These are phyloP conservation scores for Ylistrum balloti DNA, from an alignment of 1,140 invertebrate species.

Conservation along the genomic window DNA sequence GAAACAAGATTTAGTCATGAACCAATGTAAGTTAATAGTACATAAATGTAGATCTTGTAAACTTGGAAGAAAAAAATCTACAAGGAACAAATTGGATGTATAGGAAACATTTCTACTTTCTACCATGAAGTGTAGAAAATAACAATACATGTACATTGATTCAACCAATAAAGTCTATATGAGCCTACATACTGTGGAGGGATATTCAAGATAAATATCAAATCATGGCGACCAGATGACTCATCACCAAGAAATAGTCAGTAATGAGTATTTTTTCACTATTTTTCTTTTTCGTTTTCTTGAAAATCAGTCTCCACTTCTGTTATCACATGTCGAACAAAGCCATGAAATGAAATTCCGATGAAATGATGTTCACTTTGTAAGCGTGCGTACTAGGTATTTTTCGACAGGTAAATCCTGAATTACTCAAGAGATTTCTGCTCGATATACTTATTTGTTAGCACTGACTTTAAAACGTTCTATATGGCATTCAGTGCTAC, in stretches of 20 bases:
- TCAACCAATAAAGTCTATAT: background rate
- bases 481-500: slow-evolving; percentile 4
- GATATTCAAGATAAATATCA: background rate
- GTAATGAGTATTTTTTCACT: background rate
- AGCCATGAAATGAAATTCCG: background rate
- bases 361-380: background rate
- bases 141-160: background rate
- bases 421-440: background rate
- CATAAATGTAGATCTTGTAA: background rate
- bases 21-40: background rate
- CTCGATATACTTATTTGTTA: background rate
- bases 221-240: background rate
- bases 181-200: background rate
- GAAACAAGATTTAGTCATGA: slow-evolving; percentile 14
- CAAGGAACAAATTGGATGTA: slow-evolving; percentile 35
- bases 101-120: background rate
- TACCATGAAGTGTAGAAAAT: background rate
- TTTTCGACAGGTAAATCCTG: slow-evolving; percentile 21
- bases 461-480: background rate
- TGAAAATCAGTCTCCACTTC: background rate
- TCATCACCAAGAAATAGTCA: background rate
- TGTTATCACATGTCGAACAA: background rate
- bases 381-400: background rate
- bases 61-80: slow-evolving; percentile 40
- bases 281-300: background rate